These are phyloP conservation scores for Verasper variegatus DNA, from an alignment of 2,113 vertebrate species.

Conservation along the genomic window DNA sequence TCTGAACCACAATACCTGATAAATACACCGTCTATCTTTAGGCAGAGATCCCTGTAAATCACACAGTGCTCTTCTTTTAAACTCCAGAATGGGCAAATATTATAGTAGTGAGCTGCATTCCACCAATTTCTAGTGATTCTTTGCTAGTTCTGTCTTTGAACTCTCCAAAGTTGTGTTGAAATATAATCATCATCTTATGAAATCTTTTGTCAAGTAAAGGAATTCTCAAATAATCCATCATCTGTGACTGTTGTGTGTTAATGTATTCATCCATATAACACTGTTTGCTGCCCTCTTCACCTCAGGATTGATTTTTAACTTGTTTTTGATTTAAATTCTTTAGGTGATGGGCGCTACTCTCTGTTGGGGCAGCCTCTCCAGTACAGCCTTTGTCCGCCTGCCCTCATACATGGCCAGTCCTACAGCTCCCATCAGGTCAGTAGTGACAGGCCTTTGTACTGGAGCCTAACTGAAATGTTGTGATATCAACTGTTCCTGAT, in stretches of 20 bases:
- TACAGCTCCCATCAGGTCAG: slow-evolving; percentile 94
- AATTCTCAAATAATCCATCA: not conserved
- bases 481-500: not conserved
- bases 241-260: not conserved
- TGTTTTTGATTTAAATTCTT: slow-evolving; percentile 23
- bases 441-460: not conserved
- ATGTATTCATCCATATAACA: not conserved
- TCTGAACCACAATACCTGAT: not conserved
- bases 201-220: no score
- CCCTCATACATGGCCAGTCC: slow-evolving; percentile 93
- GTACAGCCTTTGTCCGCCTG: slow-evolving; percentile 94
- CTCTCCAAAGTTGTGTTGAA: no score
- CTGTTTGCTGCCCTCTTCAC: not conserved
- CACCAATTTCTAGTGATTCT: not conserved
- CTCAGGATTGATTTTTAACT: not conserved
- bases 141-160: not conserved
- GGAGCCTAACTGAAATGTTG: accelerated
- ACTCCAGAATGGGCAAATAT: not conserved
- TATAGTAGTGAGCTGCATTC: not conserved
- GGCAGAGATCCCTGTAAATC: not conserved
- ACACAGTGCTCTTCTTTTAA: not conserved
- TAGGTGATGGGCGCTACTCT: slow-evolving; percentile 94
- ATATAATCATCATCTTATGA: no score
- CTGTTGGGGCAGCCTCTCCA: slow-evolving; percentile 96
- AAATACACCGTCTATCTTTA: slow-evolving; percentile 15